Evolutionary conservation across 2,888 invertebrate species (phyloP).

Genomic region (Eupithecia inturbata): DNA sequence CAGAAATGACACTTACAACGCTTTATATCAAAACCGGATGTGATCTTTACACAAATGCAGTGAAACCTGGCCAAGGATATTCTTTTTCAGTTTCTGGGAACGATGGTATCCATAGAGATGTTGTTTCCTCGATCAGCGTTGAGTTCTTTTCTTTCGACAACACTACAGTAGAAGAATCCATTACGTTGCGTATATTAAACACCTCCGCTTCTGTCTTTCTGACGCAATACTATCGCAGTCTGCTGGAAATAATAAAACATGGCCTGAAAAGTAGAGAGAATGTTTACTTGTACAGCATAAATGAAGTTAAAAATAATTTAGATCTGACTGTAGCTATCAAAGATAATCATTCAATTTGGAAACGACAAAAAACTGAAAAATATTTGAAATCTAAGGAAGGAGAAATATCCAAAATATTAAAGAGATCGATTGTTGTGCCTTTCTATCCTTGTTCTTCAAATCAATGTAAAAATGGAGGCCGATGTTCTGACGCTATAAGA

Average conservation of each 20-base stretch:
- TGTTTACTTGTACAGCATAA: slow-evolving; percentile 89
- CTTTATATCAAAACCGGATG: slow-evolving; percentile 90
- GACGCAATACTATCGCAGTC: slow-evolving; percentile 88
- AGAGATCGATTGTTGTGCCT: slow-evolving; percentile 86
- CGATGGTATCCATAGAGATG: slow-evolving; percentile 94
- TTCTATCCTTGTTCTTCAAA: slow-evolving; percentile 90
- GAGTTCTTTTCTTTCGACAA: slow-evolving; percentile 93
- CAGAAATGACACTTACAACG: slow-evolving; percentile 83
- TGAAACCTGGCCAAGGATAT: slow-evolving; percentile 89
- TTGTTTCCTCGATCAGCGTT: slow-evolving; percentile 93
- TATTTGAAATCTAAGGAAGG: slow-evolving; percentile 86
- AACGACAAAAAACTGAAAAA: slow-evolving; percentile 86
- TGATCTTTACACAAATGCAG: slow-evolving; percentile 89
- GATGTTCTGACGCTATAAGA: slow-evolving; percentile 88
- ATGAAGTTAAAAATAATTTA: slow-evolving; percentile 86
- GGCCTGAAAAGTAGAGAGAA: slow-evolving; percentile 86
- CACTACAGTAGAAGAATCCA: slow-evolving; percentile 91
- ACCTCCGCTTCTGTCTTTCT: slow-evolving; percentile 90
- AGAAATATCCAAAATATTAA: slow-evolving; percentile 86
- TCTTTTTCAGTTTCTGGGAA: slow-evolving; percentile 93
- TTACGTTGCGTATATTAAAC: slow-evolving; percentile 90
- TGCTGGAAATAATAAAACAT: slow-evolving; percentile 88
- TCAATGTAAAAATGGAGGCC: slow-evolving; percentile 91
- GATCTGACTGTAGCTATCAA: slow-evolving; percentile 89
- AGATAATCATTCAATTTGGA: slow-evolving; percentile 84